Base-by-base conservation (phyloP, 2,113 vertebrate species). In the Myotis brandtii region DNA sequence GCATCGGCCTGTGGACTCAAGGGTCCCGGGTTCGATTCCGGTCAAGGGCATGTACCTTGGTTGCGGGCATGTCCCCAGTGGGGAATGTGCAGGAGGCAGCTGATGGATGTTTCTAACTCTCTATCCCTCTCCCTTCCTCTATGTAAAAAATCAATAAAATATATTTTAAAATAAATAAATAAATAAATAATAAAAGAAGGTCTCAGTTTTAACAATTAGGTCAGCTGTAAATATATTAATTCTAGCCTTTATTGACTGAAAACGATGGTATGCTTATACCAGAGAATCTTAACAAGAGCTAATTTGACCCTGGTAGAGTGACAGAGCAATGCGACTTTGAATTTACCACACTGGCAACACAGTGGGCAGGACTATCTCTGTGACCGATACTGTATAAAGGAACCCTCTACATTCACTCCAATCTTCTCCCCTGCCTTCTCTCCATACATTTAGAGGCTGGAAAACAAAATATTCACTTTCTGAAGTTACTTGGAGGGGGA, bases 211-310 rank as follows among this genome's bases (percentile, higher is more conserved):
- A 93, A 43, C 52, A 40, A 84, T 70, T 27, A 86, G 43, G 54
- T 88, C 56, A 94, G 48, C 75, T 81, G 48, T 67, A 85, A 94
- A 85, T 59, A 62, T 79, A 83, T 67, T 85, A 46, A 48, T 92
- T 89, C 43, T 83, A 89, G 92, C 8, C 46, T 85, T 69, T 59
- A 54, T 2, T 70, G 43, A 94, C 85, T 86, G 77, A 76, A 93
- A 90, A n/a, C 7, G 25, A 82, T 56, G 21, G 34, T 64, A 34
- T 66, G 11, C 30, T 94, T 66, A 1, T 46, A 66, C 17, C 69
- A 89, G 54, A 75, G 27, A 75, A 72, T 75, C 73, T 40, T 79
- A 87, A 90, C 32, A 50, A 80, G 48, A 54, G 13, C 18, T 86
- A 76, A 48, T 85, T 23, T 52, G 73, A 81, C 43, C 20, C 23